These are phyloP conservation scores for Lepetodrilus schrolli DNA, from an alignment of 2,888 invertebrate genomes.

Conservation along the genomic window DNA sequence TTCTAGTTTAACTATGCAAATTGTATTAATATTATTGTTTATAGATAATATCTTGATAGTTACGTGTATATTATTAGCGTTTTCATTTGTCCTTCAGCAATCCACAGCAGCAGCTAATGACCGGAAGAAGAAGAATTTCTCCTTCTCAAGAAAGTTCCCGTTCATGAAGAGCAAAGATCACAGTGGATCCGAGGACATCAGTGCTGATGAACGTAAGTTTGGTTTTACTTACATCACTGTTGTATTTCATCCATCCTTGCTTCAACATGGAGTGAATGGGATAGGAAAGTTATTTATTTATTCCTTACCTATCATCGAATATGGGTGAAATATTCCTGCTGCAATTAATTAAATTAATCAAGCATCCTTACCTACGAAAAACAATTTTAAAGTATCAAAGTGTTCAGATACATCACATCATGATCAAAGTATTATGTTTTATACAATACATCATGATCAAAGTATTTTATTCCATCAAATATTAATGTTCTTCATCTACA, in stretches of 20 bases:
- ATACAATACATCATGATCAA: too few species aligned
- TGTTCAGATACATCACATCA: too few species aligned
- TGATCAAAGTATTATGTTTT: too few species aligned
- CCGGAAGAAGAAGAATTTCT: constrained; percentile 92
- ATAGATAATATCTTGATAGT: background rate
- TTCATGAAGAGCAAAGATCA: constrained; percentile 99
- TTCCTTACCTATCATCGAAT: background rate
- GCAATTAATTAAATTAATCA: too few species aligned
- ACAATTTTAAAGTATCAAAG: too few species aligned
- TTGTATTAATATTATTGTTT: too few species aligned
- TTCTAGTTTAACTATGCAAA: too few species aligned
- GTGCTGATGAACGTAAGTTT: constrained; percentile 97
- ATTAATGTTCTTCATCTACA: too few species aligned
- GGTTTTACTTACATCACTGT: too few species aligned
- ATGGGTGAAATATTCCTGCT: too few species aligned
- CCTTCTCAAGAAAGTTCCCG: constrained; percentile 97
- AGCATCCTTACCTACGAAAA: too few species aligned
- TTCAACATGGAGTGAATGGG: background rate
- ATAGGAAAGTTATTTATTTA: background rate
- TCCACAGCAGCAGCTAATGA: constrained; percentile 65
- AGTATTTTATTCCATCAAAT: too few species aligned
- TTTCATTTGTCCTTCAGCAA: constrained; percentile 7
- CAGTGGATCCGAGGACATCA: constrained; percentile 93
- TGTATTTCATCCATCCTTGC: background rate
- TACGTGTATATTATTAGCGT: background rate